These are phyloP conservation scores for Ptycholaimellus sp. DNA, from an alignment of 2,888 invertebrate species.

Conservation along the genomic window DNA sequence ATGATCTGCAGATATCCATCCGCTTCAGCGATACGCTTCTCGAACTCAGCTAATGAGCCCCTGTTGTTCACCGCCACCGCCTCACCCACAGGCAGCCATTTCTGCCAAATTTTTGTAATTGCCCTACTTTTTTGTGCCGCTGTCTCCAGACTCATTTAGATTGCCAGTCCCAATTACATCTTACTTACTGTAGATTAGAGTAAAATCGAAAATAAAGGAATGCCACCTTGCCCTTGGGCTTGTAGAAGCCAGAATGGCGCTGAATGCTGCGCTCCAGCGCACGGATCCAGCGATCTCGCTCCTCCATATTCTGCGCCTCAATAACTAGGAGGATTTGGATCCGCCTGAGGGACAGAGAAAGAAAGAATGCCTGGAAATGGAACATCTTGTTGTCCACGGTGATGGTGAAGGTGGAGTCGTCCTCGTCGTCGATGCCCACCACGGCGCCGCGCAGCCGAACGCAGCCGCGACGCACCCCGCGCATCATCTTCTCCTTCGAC, in stretches of 20 bases:
- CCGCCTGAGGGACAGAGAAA: not conserved
- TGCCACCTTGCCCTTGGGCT: conserved; percentile 7
- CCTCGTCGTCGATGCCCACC: conserved; percentile 94
- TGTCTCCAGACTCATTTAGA: conserved; percentile 1
- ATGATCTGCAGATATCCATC: conserved; percentile 83
- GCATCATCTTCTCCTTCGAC: conserved; percentile 96
- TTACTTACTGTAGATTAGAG: not conserved
- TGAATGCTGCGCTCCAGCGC: conserved; percentile 73
- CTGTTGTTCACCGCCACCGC: not conserved
- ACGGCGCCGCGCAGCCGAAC: conserved; percentile 77
- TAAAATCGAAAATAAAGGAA: not conserved
- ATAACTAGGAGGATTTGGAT: not conserved
- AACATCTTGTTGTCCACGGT: conserved; percentile 97
- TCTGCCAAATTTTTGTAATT: not conserved
- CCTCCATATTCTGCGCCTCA: conserved; percentile 62
- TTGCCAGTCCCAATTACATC: not conserved
- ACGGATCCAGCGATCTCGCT: conserved; percentile 83
- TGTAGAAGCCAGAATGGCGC: conserved; percentile 16
- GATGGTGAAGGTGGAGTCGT: conserved; percentile 85
- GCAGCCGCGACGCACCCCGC: conserved; percentile 82
- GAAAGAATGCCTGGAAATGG: conserved; percentile 53
- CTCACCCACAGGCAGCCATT: not conserved
- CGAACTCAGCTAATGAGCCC: conserved; percentile 41
- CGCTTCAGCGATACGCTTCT: conserved; percentile 70
- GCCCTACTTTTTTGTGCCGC: conserved; percentile 2